phyloP scores from a whole-genome alignment of 2,113 vertebrate species.

The Chloroceryle aenea region DNA sequence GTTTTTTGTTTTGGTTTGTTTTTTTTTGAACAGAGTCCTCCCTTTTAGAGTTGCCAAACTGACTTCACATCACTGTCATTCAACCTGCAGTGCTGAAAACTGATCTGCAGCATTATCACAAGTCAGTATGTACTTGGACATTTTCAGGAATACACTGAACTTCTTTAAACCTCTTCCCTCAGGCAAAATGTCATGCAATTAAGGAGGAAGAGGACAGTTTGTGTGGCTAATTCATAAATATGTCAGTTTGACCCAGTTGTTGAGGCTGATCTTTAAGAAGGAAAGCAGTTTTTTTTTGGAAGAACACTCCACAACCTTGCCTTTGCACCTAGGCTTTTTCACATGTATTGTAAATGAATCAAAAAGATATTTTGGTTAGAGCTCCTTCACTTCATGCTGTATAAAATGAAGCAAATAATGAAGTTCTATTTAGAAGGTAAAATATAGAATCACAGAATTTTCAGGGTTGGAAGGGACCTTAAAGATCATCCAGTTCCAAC shows the following conservation, averaged over 20 bases:
- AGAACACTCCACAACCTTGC: not conserved
- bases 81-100: not conserved
- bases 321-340: not conserved
- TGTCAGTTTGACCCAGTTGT: not conserved
- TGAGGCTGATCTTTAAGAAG: not conserved
- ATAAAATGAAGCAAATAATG: not conserved
- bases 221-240: not conserved
- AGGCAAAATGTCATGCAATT: not conserved
- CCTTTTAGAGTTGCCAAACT: not conserved
- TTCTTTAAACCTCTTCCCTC: not conserved
- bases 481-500: too few species aligned
- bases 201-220: not conserved
- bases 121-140: not conserved
- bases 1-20: not conserved
- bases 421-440: not conserved
- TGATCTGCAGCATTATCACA: not conserved
- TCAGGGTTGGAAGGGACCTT: too few species aligned
- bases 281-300: not conserved
- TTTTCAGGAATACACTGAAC: slow-evolving; percentile 2
- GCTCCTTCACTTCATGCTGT: not conserved
- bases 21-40: not conserved
- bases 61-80: slow-evolving; percentile 2
- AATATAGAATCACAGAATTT: too few species aligned
- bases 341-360: not conserved
- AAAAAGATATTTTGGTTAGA: not conserved